Conservation (phyloP, 2,113 vertebrate genomes). For the Lethenteron camtschaticum region DNA sequence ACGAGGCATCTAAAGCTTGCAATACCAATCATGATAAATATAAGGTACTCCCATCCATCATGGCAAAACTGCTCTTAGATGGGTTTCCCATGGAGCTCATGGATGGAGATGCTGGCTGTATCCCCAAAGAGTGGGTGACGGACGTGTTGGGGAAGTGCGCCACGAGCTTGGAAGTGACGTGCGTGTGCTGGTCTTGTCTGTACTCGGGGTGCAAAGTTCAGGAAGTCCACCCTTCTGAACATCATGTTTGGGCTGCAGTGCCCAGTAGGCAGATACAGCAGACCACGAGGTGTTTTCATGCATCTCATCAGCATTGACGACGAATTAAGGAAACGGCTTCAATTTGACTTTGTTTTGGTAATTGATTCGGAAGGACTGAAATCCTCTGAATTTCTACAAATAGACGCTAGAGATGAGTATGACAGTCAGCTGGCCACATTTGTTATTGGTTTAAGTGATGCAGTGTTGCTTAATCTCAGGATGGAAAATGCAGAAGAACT, state of each 20-base stretch:
- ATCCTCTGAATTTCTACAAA: slow-evolving; percentile 8
- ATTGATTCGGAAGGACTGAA: slow-evolving; percentile 7
- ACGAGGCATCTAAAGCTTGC: slow-evolving; percentile 23
- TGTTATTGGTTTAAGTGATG: slow-evolving; percentile 14
- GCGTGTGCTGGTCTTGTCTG: slow-evolving; percentile 27
- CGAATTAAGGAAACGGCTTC: neutral
- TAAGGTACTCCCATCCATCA: slow-evolving; percentile 14
- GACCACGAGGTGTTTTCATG: slow-evolving; percentile 7
- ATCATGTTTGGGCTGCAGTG: slow-evolving; percentile 33
- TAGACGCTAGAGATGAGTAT: slow-evolving; percentile 7
- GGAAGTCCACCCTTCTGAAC: slow-evolving; percentile 42
- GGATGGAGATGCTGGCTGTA: slow-evolving; percentile 31
- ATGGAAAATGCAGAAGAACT: slow-evolving; percentile 17
- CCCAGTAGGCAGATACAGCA: slow-evolving; percentile 5
- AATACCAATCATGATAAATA: slow-evolving; percentile 8
- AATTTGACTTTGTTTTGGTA: slow-evolving; percentile 15
- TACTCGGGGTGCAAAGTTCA: slow-evolving; percentile 36
- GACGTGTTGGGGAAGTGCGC: slow-evolving; percentile 25
- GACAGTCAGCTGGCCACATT: slow-evolving; percentile 23
- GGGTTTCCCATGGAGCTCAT: slow-evolving; percentile 40
- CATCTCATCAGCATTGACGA: neutral
- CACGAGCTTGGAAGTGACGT: slow-evolving; percentile 15
- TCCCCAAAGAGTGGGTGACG: slow-evolving; percentile 33
- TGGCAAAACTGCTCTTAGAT: slow-evolving; percentile 24
- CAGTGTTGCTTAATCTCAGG: slow-evolving; percentile 21